Evolutionary conservation across 2,888 invertebrate genomes (phyloP).

Genomic region (Tenodera sinensis): DNA sequence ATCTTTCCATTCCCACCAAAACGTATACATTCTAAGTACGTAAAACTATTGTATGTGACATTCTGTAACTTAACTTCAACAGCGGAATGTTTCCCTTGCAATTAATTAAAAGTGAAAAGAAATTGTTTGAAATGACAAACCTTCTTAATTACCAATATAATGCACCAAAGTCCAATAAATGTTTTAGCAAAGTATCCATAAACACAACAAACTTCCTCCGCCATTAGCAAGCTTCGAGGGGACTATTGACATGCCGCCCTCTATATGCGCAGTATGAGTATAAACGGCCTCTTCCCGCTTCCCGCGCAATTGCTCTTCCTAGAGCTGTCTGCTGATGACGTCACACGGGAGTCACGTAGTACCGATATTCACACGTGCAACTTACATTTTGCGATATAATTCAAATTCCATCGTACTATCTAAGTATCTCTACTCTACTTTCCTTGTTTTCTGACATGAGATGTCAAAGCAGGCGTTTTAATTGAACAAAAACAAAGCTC

Average conservation of each 20-base stretch:
- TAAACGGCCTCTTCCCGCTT: background rate
- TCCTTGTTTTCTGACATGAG: no score
- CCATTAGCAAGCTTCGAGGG: conserved; percentile 25
- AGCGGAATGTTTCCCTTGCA: background rate
- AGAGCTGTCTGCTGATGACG: no score
- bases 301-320: no score
- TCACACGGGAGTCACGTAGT: no score
- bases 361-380: no score
- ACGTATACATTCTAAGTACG: background rate
- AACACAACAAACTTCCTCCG: conserved; percentile 9
- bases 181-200: conserved; percentile 1
- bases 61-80: background rate
- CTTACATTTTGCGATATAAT: no score
- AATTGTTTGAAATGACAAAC: background rate
- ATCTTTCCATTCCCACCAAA: conserved; percentile 13
- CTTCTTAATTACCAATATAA: background rate
- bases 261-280: conserved; percentile 12
- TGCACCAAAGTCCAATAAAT: background rate
- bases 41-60: no score
- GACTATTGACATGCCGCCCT: conserved; percentile 9
- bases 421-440: no score
- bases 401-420: no score
- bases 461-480: no score
- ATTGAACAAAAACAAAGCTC: no score
- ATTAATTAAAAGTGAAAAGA: background rate